Evolutionary conservation across 2,113 vertebrate species (phyloP).

Genomic region (Athene noctua): DNA sequence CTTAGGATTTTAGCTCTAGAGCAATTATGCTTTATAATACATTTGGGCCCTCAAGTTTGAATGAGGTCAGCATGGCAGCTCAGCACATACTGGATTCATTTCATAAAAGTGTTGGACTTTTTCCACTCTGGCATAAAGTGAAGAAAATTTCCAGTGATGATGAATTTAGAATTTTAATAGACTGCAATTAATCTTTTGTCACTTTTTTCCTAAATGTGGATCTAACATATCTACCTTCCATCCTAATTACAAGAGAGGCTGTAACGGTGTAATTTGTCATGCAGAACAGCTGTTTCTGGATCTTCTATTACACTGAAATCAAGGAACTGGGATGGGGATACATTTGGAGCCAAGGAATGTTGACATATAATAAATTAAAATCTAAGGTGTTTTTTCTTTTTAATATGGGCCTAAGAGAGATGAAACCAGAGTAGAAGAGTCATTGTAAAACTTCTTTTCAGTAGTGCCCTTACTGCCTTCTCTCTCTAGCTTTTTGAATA

Average conservation of each 20-base stretch:
- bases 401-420: neutral
- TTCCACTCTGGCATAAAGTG: slow-evolving; percentile 34
- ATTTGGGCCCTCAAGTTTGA: slow-evolving; percentile 57
- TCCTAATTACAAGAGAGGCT: slow-evolving; percentile 48
- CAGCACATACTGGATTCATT: slow-evolving; percentile 25
- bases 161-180: slow-evolving; percentile 71
- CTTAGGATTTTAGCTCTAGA: slow-evolving; percentile 61
- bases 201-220: neutral
- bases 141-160: slow-evolving; percentile 48
- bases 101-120: slow-evolving; percentile 43
- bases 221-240: slow-evolving; percentile 30
- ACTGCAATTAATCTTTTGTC: slow-evolving; percentile 67
- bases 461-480: neutral
- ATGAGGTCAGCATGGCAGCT: slow-evolving; percentile 33
- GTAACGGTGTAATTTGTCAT: slow-evolving; percentile 48
- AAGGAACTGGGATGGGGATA: neutral
- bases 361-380: neutral
- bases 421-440: neutral
- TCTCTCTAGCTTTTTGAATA: neutral
- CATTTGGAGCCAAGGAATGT: neutral
- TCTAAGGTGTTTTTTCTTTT: neutral
- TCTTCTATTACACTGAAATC: neutral
- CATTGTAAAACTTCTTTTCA: neutral
- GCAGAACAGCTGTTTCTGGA: slow-evolving; percentile 43
- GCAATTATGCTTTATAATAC: slow-evolving; percentile 68